A percentile compares a stretch with the other conserved stretches of the same genome.
These are phyloP conservation scores for Halcyon badia DNA, from an alignment of 2,797 vertebrate genomes.

Conservation along the genomic window DNA sequence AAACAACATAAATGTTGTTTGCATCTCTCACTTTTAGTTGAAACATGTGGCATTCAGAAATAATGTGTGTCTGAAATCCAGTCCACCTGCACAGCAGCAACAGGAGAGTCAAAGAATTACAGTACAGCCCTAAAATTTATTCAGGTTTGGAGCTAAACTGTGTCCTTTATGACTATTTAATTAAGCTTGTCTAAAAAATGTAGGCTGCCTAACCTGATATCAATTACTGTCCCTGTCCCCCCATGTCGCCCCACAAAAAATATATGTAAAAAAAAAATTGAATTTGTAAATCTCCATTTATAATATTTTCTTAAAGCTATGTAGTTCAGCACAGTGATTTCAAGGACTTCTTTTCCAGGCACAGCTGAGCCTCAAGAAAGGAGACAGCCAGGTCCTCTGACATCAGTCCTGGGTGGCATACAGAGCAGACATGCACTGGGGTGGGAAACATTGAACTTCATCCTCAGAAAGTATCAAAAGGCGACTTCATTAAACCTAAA, in stretches of 20 bases:
- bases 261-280: no score
- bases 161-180: not conserved
- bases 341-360: not conserved
- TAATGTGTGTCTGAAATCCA: not conserved
- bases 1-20: not conserved
- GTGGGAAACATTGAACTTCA: conserved; percentile 73
- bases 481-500: conserved; percentile 80
- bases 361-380: not conserved
- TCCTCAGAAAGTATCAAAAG: conserved; percentile 72
- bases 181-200: not conserved
- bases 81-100: not conserved
- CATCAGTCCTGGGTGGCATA: not conserved
- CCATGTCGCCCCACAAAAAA: no score
- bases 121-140: not conserved
- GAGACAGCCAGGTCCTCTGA: not conserved
- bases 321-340: not conserved
- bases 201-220: not conserved
- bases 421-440: not conserved
- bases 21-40: not conserved
- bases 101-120: not conserved
- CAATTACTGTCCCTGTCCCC: not conserved
- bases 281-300: not conserved
- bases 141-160: not conserved
- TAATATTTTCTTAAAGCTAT: not conserved
- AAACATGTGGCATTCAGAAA: fast-evolving